Evolutionary conservation across 2,113 vertebrate species (phyloP).

Genomic region (Boulengeromyrus knoepffleri): DNA sequence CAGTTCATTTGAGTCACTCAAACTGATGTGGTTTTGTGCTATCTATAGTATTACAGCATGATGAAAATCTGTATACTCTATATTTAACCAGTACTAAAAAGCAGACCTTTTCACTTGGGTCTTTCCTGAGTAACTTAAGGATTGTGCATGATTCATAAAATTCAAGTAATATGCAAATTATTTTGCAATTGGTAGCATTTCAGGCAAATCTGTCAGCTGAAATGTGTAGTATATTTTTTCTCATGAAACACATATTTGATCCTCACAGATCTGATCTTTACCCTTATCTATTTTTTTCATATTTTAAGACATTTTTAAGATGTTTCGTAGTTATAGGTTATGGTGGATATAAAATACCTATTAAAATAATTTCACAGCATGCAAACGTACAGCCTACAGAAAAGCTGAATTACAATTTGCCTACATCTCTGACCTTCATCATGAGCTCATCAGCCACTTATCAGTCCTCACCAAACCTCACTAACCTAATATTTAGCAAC

Average conservation of each 20-base stretch:
- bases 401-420: neutral
- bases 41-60: neutral
- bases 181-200: neutral
- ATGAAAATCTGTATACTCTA: neutral
- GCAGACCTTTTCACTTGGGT: neutral
- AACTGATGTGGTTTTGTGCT: neutral
- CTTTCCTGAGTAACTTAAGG: neutral
- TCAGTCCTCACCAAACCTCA: neutral
- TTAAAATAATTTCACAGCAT: neutral
- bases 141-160: neutral
- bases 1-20: neutral
- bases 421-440: neutral
- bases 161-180: neutral
- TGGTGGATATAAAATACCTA: neutral
- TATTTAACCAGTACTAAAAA: neutral
- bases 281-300: neutral
- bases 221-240: neutral
- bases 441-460: neutral
- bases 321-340: neutral
- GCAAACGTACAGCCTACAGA: neutral
- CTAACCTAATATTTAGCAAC: neutral
- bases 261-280: neutral
- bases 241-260: neutral
- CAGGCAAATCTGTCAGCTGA: neutral
- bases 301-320: neutral